Base-by-base conservation (phyloP, 1,140 invertebrate genomes). In the Camponotus pennsylvanicus region DNA sequence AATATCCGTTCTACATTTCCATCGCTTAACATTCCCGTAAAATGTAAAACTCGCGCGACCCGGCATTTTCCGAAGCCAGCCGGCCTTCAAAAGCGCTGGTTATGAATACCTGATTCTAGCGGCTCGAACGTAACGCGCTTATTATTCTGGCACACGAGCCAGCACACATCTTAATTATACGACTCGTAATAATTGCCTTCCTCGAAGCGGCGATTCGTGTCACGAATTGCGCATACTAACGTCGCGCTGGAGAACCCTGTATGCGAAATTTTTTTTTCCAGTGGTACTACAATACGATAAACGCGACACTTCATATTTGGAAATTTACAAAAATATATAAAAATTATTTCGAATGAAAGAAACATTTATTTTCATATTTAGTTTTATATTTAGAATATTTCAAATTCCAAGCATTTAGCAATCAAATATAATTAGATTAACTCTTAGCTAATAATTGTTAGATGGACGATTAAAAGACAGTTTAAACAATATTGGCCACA, bases 21-120 rank as follows among this genome's bases (percentile, higher is more conserved):
- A 9, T 37, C 45, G 3, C 18, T 69, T 70, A 83, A 89, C 71
- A 86, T 88, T 71, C 37, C 49, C 45, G 61, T 84, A 27, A 27
- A 27, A 66, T 73, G 66, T 88, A 89, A 88, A 89, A 88, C 66
- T 55, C 61, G 42, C 84, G 37, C 21, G 32, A 73, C 3, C 55
- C 45, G 64, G 13, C 5, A 21, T 45, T 88, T 70, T 18, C 27
- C 49, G 61, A 80, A 78, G 49, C 49, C 5, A 52, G 18, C 49
- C 84, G 64, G 79, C 82, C 42, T 71, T 70, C 64, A 78, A 52
- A 52, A 80, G 21, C 70, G 8, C 42, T 73, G 40, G 40, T 86
- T 84, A 86, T 91, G 88, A 91, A 91, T 89, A 85, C 69, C 57
- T 63, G 87, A 90, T 90, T 91, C 89, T 90, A 92, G 79, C 87